A percentile compares a stretch with the other conserved stretches of the same genome.
phyloP scores from a whole-genome alignment of 2,888 invertebrate species.

The Timema podura region DNA sequence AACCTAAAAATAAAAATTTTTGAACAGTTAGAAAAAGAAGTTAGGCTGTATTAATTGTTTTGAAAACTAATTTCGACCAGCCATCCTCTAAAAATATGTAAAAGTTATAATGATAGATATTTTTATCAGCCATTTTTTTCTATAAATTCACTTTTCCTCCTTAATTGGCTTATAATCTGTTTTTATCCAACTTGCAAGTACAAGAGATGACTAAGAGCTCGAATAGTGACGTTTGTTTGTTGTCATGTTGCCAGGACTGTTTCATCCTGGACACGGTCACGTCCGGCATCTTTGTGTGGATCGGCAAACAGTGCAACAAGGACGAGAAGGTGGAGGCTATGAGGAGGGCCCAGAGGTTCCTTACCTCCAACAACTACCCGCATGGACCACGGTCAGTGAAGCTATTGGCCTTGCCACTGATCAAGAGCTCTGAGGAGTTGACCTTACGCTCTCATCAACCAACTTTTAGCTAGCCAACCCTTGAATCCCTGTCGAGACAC shows the following conservation, averaged over 20 bases:
- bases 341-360: conserved; percentile 63
- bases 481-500: too few relatives aligned
- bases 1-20: too few relatives aligned
- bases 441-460: too few relatives aligned
- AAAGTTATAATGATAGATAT: not conserved
- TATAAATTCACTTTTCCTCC: too few relatives aligned
- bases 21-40: too few relatives aligned
- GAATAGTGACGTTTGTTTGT: conserved; percentile 20
- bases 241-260: conserved; percentile 55
- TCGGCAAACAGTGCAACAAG: conserved; percentile 68
- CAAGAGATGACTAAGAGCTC: not conserved
- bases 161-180: too few relatives aligned
- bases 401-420: not conserved
- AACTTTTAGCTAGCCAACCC: too few relatives aligned
- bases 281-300: conserved; percentile 80
- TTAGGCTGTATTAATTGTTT: too few relatives aligned
- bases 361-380: conserved; percentile 63
- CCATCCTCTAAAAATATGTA: not conserved
- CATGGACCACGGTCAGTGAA: conserved; percentile 57
- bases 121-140: not conserved
- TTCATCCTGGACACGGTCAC: conserved; percentile 75
- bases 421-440: not conserved
- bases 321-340: conserved; percentile 72
- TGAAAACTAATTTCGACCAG: too few relatives aligned
- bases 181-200: not conserved